A percentile compares a stretch with the other conserved stretches of the same genome.
phyloP scores from a whole-genome alignment of 2,797 vertebrate species.

The Coendou prehensilis region DNA sequence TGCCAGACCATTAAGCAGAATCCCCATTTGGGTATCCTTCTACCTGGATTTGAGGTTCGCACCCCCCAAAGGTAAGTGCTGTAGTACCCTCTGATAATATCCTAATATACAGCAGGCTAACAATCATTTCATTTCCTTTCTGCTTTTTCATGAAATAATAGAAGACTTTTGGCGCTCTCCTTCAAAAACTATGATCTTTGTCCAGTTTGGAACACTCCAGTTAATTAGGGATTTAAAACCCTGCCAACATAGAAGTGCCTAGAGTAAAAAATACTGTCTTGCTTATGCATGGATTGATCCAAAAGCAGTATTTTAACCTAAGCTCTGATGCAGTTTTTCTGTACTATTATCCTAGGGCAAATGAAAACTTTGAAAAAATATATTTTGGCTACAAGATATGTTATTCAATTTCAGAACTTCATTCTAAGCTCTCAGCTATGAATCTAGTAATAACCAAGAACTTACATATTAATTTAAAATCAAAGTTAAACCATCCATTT shows the following conservation, averaged over 20 bases:
- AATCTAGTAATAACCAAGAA: constrained; percentile 52
- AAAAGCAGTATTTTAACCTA: constrained; percentile 72
- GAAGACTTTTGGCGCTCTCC: constrained; percentile 54
- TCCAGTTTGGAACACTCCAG: constrained; percentile 29
- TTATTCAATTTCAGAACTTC: constrained; percentile 59
- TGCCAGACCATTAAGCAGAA: neutral
- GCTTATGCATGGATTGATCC: constrained; percentile 23
- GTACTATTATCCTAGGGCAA: constrained; percentile 46
- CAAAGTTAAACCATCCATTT: constrained; percentile 60
- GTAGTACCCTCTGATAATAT: neutral
- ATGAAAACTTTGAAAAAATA: constrained; percentile 66
- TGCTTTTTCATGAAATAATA: constrained; percentile 52
- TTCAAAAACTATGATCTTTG: constrained; percentile 61
- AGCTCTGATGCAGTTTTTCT: constrained; percentile 41
- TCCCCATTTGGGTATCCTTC: neutral
- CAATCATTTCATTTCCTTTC: constrained; percentile 34
- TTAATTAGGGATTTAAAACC: constrained; percentile 73
- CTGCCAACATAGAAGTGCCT: constrained; percentile 56
- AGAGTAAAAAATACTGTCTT: constrained; percentile 57
- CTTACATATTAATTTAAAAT: constrained; percentile 66
- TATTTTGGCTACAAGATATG: constrained; percentile 49
- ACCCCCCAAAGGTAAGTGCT: neutral
- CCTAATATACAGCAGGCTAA: neutral
- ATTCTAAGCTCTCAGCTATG: constrained; percentile 32
- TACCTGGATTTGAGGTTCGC: neutral